Evolutionary conservation across 2,888 invertebrate genomes (phyloP), one percentile per base, ranked within the genome.

Genomic region (Stenolophus ochropezus): DNA sequence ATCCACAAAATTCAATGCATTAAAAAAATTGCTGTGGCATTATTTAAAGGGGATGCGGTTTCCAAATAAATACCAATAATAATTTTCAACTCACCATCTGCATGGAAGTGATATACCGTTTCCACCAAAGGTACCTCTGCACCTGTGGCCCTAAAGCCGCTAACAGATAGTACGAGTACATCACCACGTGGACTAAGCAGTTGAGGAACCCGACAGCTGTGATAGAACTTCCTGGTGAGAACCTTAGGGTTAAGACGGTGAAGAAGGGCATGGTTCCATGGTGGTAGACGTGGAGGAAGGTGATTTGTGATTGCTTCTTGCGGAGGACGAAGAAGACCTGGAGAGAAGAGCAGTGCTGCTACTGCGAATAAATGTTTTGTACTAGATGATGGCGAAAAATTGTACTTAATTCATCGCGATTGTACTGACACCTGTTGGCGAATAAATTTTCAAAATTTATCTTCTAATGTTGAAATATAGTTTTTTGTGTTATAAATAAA

Each of bases 101-200:
- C 11, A 74, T 49, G 20, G 4, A 6, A 5, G 74, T 74, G 4
- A 71, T 8, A 16, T 71, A 71, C 42, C 14, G 4, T 14, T 71
- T 71, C 71, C 71, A 71, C 71, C 74, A 74, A 2, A 74, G 21
- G 1, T 74, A 74, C 23, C 49, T 74, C 23, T 74, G 74, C 18
- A 74, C n/a, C 11, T 74, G 18, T 2, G 74, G 74, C 16, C 74
- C 74, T 8, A 74, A 4, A 2, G 49, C 47, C 18, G 74, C 74
- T 11, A 74, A 6, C 4, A 74, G 33, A 1, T 71, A 71, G 42
- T 71, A 71, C 2, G 6, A n/a, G 16, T 71, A 71, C 71, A 71
- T 71, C 1, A 42, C 16, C 0, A 71, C 14, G 1, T 71, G 71
- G 14, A 71, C 33, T 3, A 71, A 42, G 14, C 6, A 14, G 20